phyloP scores from a whole-genome alignment of 2,888 invertebrate species.

The Chrysolina americana region DNA sequence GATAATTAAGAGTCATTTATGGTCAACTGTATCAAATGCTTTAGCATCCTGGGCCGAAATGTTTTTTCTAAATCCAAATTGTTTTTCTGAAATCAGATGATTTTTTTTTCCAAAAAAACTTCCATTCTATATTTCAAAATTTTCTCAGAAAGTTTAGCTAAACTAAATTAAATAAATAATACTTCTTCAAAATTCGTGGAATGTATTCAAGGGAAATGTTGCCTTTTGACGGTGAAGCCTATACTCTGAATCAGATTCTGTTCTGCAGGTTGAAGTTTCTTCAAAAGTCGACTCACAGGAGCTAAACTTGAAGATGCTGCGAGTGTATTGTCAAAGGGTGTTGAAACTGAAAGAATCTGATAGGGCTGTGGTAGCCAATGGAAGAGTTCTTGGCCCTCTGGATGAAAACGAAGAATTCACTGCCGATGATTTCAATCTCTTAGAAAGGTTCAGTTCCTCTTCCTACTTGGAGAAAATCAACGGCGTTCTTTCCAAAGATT shows the following conservation, averaged over 20 bases:
- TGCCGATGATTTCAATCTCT: constrained; percentile 88
- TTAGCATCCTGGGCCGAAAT: too few species aligned
- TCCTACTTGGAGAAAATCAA: constrained; percentile 82
- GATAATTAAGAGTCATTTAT: too few species aligned
- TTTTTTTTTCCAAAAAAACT: too few species aligned
- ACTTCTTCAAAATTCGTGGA: too few species aligned
- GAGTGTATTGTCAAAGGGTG: constrained; percentile 80
- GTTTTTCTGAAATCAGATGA: too few species aligned
- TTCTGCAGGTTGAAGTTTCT: constrained; percentile 55
- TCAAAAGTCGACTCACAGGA: constrained; percentile 74
- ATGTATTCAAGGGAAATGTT: too few species aligned
- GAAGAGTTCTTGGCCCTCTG: constrained; percentile 90
- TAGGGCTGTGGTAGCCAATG: constrained; percentile 88
- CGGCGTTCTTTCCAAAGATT: constrained; percentile 74
- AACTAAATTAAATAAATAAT: too few species aligned
- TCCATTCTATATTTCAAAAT: too few species aligned
- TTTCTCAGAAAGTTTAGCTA: too few species aligned
- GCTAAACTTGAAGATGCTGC: constrained; percentile 77
- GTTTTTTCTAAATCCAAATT: too few species aligned
- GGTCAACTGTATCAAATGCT: too few species aligned
- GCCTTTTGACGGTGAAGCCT: too few species aligned
- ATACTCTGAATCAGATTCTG: background rate
- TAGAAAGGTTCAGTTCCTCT: constrained; percentile 84
- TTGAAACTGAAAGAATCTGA: constrained; percentile 79
- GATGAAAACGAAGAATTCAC: constrained; percentile 82